These are phyloP conservation scores for Cacatua alba DNA, from an alignment of 2,113 vertebrate genomes.

Conservation along the genomic window DNA sequence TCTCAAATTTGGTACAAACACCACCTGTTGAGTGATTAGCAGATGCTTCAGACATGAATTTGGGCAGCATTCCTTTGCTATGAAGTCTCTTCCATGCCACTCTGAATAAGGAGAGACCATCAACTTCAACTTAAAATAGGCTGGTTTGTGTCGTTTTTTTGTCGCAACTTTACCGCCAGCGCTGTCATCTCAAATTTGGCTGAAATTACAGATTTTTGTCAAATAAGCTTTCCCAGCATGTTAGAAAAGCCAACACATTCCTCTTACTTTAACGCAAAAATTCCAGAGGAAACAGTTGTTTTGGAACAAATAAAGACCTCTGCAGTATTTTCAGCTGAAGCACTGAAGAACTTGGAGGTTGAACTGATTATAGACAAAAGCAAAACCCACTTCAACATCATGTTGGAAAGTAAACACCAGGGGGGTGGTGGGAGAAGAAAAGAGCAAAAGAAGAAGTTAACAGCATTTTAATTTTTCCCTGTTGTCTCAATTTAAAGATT, in stretches of 20 bases:
- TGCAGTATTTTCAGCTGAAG: slow-evolving; percentile 13
- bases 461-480: slow-evolving; percentile 30
- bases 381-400: slow-evolving; percentile 39
- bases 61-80: background rate
- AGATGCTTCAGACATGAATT: background rate
- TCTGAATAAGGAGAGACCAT: background rate
- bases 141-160: background rate
- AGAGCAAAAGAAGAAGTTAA: background rate
- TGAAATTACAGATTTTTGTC: slow-evolving; percentile 18
- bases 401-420: background rate
- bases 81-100: background rate
- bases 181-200: slow-evolving; percentile 25
- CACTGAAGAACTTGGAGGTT: slow-evolving; percentile 5
- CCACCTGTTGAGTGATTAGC: slow-evolving; percentile 19
- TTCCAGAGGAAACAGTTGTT: slow-evolving; percentile 28
- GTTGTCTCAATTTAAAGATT: slow-evolving; percentile 25
- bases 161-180: background rate
- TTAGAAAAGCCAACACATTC: slow-evolving; percentile 3
- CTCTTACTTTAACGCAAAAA: slow-evolving; percentile 40
- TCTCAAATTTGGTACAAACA: background rate
- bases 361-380: slow-evolving; percentile 11
- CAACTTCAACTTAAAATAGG: background rate
- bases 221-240: background rate
- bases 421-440: background rate
- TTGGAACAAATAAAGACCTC: slow-evolving; percentile 11